These are phyloP conservation scores for Sebastes itinus DNA, from an alignment of 2,797 vertebrate genomes.

Conservation along the genomic window DNA sequence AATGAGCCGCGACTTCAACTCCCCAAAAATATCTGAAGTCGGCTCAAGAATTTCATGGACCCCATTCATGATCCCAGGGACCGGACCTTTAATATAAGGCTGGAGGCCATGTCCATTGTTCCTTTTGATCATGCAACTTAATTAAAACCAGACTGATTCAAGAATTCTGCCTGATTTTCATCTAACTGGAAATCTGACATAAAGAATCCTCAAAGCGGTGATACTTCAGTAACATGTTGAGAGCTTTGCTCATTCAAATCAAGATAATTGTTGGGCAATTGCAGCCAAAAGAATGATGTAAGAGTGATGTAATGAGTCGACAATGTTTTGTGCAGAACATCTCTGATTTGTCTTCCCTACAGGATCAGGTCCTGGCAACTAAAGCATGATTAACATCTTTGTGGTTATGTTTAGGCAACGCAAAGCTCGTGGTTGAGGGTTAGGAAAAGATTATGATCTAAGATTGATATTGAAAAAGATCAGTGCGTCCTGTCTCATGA, in stretches of 20 bases:
- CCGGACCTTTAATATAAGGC: constrained; percentile 28
- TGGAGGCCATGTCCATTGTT: constrained; percentile 37
- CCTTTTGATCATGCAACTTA: constrained; percentile 39
- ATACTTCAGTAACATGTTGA: constrained; percentile 29
- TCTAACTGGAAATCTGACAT: constrained; percentile 26
- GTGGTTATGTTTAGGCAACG: neutral
- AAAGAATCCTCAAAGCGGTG: constrained; percentile 19
- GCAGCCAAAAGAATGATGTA: constrained; percentile 24
- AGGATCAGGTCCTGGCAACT: neutral
- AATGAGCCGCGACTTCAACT: constrained; percentile 52
- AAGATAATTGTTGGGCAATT: constrained; percentile 35
- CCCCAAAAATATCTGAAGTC: constrained; percentile 55
- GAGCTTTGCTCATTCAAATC: constrained; percentile 33
- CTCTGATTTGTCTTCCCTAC: constrained; percentile 12
- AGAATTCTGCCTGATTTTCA: constrained; percentile 45
- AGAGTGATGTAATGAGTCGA: constrained; percentile 20
- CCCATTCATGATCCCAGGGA: constrained; percentile 26
- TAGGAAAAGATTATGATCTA: constrained; percentile 31
- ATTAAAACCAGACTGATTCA: constrained; percentile 32
- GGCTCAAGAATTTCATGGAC: constrained; percentile 45
- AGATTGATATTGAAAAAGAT: constrained; percentile 44
- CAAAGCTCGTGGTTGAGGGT: constrained; percentile 4
- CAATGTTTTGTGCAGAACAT: neutral
- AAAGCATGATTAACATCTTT: constrained; percentile 17
- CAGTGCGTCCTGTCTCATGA: neutral